phyloP scores from a whole-genome alignment of 1,140 invertebrate species.

The Liolophura sinensis region DNA sequence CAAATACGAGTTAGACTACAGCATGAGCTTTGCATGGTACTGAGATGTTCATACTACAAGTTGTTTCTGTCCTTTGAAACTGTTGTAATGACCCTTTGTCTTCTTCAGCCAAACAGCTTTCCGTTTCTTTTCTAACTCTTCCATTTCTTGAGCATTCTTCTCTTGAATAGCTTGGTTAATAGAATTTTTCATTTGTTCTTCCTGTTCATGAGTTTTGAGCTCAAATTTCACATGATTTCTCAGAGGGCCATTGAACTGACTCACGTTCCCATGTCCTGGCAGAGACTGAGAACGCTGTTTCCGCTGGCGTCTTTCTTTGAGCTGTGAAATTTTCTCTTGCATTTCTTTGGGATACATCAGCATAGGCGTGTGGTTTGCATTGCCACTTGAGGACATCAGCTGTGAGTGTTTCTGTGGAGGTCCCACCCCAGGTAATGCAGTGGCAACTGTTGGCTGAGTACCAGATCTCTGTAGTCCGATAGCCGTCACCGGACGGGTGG shows the following conservation, averaged over 20 bases:
- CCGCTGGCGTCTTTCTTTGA: slow-evolving; percentile 33
- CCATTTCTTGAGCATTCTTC: background rate
- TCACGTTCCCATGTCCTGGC: slow-evolving; percentile 40
- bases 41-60: too few species aligned
- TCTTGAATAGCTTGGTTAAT: background rate
- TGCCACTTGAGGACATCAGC: slow-evolving; percentile 21
- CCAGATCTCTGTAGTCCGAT: slow-evolving; percentile 23
- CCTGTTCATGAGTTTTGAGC: slow-evolving; percentile 2
- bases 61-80: too few species aligned
- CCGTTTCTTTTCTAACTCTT: slow-evolving; percentile 3
- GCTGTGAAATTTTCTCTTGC: slow-evolving; percentile 37
- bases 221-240: slow-evolving; percentile 49
- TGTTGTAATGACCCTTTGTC: too few species aligned
- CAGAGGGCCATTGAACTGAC: slow-evolving; percentile 48
- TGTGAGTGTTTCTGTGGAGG: slow-evolving; percentile 20
- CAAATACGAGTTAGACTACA: too few species aligned
- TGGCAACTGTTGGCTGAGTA: slow-evolving; percentile 32
- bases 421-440: slow-evolving; percentile 14
- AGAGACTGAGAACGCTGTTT: slow-evolving; percentile 30
- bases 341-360: slow-evolving; percentile 51
- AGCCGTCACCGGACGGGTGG: slow-evolving; percentile 24
- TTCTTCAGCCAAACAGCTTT: background rate
- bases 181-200: background rate
- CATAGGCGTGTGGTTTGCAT: slow-evolving; percentile 45
- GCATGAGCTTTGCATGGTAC: too few species aligned